Conservation (phyloP, 2,888 invertebrate species). For the Danaus chrysippus region DNA sequence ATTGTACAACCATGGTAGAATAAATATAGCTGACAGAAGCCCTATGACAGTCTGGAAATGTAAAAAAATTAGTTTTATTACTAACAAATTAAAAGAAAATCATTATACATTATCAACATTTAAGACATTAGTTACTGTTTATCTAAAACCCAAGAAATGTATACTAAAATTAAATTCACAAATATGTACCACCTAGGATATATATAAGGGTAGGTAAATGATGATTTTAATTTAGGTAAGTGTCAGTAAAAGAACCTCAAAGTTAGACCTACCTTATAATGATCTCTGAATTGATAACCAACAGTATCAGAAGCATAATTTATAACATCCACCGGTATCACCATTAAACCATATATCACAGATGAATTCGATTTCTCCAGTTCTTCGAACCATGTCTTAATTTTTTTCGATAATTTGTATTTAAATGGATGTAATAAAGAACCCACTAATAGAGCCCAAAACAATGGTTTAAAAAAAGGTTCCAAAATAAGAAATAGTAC, state of each 20-base stretch:
- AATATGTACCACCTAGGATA: no score
- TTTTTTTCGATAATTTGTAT: slow-evolving; percentile 84
- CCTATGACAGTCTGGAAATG: slow-evolving; percentile 67
- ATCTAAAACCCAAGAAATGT: no score
- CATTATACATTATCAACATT: background rate
- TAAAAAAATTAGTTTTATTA: background rate
- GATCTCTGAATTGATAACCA: slow-evolving; percentile 83
- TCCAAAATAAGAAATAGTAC: slow-evolving; percentile 91
- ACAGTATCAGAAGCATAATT: slow-evolving; percentile 87
- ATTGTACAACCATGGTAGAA: slow-evolving; percentile 82
- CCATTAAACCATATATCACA: slow-evolving; percentile 76
- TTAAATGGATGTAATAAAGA: slow-evolving; percentile 98
- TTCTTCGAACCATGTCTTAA: slow-evolving; percentile 88
- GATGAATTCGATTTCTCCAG: slow-evolving; percentile 84
- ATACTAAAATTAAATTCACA: no score
- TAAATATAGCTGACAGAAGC: slow-evolving; percentile 62
- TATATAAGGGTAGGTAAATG: no score
- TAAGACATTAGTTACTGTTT: no score
- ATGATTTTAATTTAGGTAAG: no score
- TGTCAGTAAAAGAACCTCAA: no score
- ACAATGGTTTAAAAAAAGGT: slow-evolving; percentile 94
- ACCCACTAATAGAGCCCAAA: slow-evolving; percentile 98
- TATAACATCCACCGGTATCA: slow-evolving; percentile 87
- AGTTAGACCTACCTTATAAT: slow-evolving; percentile 69
- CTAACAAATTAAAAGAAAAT: slow-evolving; percentile 8